These are phyloP conservation scores for Salvelinus namaycush DNA, from an alignment of 2,113 vertebrate genomes.

Conservation along the genomic window DNA sequence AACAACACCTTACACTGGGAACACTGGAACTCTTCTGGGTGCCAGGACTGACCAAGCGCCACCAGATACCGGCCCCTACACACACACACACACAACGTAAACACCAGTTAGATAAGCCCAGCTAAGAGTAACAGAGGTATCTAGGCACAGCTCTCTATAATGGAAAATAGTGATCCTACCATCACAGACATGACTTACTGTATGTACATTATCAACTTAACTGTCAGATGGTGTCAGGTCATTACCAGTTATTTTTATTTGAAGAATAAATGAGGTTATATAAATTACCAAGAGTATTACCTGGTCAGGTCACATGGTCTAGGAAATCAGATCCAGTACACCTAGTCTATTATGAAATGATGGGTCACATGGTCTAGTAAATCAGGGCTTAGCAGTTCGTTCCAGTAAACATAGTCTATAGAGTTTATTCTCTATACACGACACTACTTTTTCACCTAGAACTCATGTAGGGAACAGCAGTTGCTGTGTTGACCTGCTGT, in stretches of 20 bases:
- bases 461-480: too few relatives aligned
- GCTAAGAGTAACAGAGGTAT: conserved; percentile 20
- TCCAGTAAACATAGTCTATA: too few relatives aligned
- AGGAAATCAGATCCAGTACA: too few relatives aligned
- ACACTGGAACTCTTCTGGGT: conserved; percentile 96
- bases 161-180: conserved; percentile 31
- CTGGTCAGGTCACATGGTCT: too few relatives aligned
- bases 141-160: conserved; percentile 8
- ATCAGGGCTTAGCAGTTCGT: too few relatives aligned
- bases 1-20: conserved; percentile 89
- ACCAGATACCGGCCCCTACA: conserved; percentile 92
- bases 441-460: too few relatives aligned
- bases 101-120: conserved; percentile 19
- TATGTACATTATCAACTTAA: not conserved
- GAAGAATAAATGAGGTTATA: too few relatives aligned
- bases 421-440: too few relatives aligned
- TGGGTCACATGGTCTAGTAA: too few relatives aligned
- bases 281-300: too few relatives aligned
- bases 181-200: not conserved
- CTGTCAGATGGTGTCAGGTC: not conserved
- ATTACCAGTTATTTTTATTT: not conserved
- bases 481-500: too few relatives aligned
- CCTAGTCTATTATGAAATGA: too few relatives aligned
- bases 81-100: conserved; percentile 25
- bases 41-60: conserved; percentile 92